A percentile compares a stretch with the other conserved stretches of the same genome.
These are phyloP conservation scores for Hiodon tergisus DNA, from an alignment of 2,113 vertebrate genomes.

Conservation along the genomic window DNA sequence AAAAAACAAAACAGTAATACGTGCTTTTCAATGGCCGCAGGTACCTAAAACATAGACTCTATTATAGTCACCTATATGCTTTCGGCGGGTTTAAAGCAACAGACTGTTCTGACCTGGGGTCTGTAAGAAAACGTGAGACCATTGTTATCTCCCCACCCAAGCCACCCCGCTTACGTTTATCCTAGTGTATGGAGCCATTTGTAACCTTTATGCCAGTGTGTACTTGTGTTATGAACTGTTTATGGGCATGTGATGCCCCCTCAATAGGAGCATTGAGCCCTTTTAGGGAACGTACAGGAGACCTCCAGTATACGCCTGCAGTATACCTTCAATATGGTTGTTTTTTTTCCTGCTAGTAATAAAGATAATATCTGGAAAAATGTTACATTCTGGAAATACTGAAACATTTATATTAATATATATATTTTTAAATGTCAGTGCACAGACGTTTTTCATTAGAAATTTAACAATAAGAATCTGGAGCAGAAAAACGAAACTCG, in stretches of 20 bases:
- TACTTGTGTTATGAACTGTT: constrained; percentile 36
- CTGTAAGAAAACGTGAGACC: neutral
- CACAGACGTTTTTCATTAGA: constrained; percentile 42
- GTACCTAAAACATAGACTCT: too few relatives aligned
- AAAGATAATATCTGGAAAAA: constrained; percentile 52
- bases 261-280: constrained; percentile 36
- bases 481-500: constrained; percentile 38
- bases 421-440: constrained; percentile 46
- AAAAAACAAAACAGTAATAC: too few relatives aligned
- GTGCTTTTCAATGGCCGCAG: neutral
- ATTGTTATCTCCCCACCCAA: neutral
- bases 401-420: constrained; percentile 61
- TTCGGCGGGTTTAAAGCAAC: neutral
- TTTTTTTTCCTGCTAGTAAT: constrained; percentile 48
- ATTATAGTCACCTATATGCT: too few relatives aligned
- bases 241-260: constrained; percentile 21
- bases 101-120: neutral
- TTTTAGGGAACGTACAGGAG: constrained; percentile 38
- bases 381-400: constrained; percentile 40
- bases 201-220: constrained; percentile 39
- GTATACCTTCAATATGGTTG: constrained; percentile 46
- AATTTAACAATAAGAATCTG: constrained; percentile 35
- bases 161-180: constrained; percentile 7
- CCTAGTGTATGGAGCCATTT: constrained; percentile 29
- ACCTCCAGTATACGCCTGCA: constrained; percentile 33